Evolutionary conservation across 2,888 invertebrate species (phyloP).

Genomic region (Netelia virgata): DNA sequence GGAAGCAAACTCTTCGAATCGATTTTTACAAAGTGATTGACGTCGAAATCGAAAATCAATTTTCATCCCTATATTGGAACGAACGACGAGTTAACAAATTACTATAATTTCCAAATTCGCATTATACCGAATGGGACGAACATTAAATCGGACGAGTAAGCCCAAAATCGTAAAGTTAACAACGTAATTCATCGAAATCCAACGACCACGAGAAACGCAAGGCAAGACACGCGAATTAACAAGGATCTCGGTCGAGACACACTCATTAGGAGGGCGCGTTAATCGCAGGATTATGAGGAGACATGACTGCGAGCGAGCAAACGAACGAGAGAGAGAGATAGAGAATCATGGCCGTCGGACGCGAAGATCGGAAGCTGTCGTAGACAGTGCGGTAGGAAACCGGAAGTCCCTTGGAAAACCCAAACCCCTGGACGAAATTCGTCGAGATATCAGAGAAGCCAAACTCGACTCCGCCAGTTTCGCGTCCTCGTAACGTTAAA

Average conservation of each 20-base stretch:
- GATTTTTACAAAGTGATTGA: too few relatives aligned
- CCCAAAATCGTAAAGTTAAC: background rate
- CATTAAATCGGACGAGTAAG: too few relatives aligned
- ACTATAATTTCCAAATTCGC: too few relatives aligned
- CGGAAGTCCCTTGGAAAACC: constrained; percentile 23
- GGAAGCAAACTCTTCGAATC: too few relatives aligned
- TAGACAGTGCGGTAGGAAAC: constrained; percentile 18
- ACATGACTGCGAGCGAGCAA: background rate
- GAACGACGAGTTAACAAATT: too few relatives aligned
- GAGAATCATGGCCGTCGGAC: constrained; percentile 9
- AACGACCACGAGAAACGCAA: background rate
- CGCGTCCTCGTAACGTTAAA: constrained; percentile 6
- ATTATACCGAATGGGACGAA: too few relatives aligned
- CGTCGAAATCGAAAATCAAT: too few relatives aligned
- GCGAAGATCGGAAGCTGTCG: constrained; percentile 7
- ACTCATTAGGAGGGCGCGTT: background rate
- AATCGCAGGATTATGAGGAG: constrained; percentile 27
- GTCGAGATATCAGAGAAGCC: background rate
- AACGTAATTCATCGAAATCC: constrained; percentile 19
- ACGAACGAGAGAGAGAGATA: background rate
- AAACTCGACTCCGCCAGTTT: constrained; percentile 12
- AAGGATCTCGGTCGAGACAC: background rate
- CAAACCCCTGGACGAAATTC: background rate
- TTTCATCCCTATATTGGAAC: too few relatives aligned
- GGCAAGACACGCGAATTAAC: background rate